Conservation (phyloP, 2,888 invertebrate species). For the Drosophila cracens region DNA sequence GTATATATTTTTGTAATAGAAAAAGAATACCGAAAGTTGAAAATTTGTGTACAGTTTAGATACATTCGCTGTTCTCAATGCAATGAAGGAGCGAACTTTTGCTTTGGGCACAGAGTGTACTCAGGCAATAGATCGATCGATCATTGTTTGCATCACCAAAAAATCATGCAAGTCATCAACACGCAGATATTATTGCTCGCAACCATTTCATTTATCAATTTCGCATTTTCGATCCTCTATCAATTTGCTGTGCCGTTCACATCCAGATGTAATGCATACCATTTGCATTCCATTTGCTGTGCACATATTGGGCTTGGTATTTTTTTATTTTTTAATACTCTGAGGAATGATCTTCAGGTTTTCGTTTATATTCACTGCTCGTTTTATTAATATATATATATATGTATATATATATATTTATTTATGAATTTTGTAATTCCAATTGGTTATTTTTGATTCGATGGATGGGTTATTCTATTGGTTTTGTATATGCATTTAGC, state of each 20-base stretch:
- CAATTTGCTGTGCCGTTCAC: slow-evolving; percentile 54
- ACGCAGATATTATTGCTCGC: slow-evolving; percentile 86
- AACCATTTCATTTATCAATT: slow-evolving; percentile 79
- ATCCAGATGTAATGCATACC: slow-evolving; percentile 59
- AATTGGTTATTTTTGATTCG: slow-evolving; percentile 52
- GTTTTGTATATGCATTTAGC: slow-evolving; percentile 77
- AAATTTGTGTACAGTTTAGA: slow-evolving; percentile 44
- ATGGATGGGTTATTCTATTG: slow-evolving; percentile 83
- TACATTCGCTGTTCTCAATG: slow-evolving; percentile 74
- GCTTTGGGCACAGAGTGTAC: slow-evolving; percentile 32
- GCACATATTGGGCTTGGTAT: slow-evolving; percentile 65
- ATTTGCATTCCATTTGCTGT: slow-evolving; percentile 65
- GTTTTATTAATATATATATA: slow-evolving; percentile 20
- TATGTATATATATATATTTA: slow-evolving; percentile 19
- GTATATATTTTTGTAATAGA: slow-evolving; percentile 16
- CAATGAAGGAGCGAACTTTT: slow-evolving; percentile 79
- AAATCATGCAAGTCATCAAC: slow-evolving; percentile 84
- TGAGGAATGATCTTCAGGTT: slow-evolving; percentile 16
- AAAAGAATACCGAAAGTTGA: slow-evolving; percentile 63
- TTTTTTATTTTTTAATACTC: slow-evolving; percentile 19
- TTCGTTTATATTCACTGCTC: slow-evolving; percentile 24
- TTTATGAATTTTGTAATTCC: slow-evolving; percentile 63
- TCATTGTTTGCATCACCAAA: slow-evolving; percentile 81
- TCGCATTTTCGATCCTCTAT: slow-evolving; percentile 50
- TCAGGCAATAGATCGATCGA: slow-evolving; percentile 83